Percentiles rank a stretch among this genome's conserved stretches.
Evolutionary conservation across 2,888 invertebrate species (phyloP).

Genomic region (Desoria tigrina): DNA sequence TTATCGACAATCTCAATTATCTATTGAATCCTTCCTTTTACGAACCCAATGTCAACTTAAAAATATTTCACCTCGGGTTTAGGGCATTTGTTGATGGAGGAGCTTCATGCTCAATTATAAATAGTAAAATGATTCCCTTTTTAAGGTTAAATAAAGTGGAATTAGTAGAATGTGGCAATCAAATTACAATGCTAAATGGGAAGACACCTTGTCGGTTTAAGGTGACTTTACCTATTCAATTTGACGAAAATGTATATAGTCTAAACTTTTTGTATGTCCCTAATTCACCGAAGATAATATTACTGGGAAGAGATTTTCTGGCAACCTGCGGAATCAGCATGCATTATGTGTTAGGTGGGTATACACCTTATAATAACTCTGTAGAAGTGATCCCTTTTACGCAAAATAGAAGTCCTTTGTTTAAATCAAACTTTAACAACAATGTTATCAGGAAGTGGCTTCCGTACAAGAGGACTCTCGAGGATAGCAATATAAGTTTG

Average conservation of each 20-base stretch:
- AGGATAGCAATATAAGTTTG: background rate
- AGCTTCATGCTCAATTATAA: background rate
- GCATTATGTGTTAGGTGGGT: background rate
- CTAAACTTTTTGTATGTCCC: background rate
- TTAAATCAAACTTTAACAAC: too few relatives aligned
- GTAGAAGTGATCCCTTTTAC: background rate
- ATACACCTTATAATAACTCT: background rate
- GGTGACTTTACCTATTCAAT: background rate
- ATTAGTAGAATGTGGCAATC: background rate
- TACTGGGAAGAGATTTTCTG: slow-evolving; percentile 5
- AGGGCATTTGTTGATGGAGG: background rate
- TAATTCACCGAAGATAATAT: background rate
- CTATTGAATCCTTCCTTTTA: too few relatives aligned
- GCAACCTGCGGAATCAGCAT: background rate
- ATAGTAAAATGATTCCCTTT: background rate
- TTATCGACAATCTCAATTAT: too few relatives aligned
- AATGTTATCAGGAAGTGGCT: too few relatives aligned
- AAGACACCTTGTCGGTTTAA: background rate
- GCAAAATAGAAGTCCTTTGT: too few relatives aligned
- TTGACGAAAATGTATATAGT: background rate
- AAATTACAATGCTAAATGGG: background rate
- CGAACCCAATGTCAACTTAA: background rate
- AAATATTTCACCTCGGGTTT: background rate
- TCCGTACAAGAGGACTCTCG: too few relatives aligned
- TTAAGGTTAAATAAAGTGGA: background rate